Evolutionary conservation across 2,888 invertebrate species (phyloP).

Genomic region (Lasiommata megera): DNA sequence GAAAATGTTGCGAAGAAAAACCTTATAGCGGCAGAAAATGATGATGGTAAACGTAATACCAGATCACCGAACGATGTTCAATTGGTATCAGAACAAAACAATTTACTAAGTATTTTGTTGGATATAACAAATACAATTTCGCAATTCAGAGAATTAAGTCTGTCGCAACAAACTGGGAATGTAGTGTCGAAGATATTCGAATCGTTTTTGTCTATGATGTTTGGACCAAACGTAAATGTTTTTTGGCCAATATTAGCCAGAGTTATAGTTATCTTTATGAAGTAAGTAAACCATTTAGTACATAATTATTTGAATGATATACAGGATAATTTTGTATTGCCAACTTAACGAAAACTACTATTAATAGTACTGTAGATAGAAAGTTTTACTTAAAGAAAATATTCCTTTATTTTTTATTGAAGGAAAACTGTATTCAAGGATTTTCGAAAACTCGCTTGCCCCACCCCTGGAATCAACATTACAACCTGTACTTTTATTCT

Average conservation of each 20-base stretch:
- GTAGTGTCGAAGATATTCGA: not conserved
- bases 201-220: conserved; percentile 14
- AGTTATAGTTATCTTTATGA: conserved; percentile 10
- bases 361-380: too few species aligned
- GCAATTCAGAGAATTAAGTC: not conserved
- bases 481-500: too few species aligned
- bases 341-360: too few species aligned
- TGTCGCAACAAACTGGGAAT: not conserved
- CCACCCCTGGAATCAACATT: too few species aligned
- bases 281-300: conserved; percentile 13
- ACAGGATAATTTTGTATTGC: too few species aligned
- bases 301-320: not conserved
- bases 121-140: not conserved
- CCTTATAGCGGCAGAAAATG: not conserved
- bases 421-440: too few species aligned
- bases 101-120: conserved; percentile 6
- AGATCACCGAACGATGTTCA: not conserved
- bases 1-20: not conserved
- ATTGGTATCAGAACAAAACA: not conserved
- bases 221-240: conserved; percentile 17
- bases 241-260: conserved; percentile 21
- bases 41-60: not conserved
- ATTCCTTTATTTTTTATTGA: too few species aligned
- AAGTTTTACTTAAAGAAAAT: too few species aligned
- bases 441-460: too few species aligned